phyloP scores from a whole-genome alignment of 2,113 vertebrate species.

The Drymodes brunneopygia region DNA sequence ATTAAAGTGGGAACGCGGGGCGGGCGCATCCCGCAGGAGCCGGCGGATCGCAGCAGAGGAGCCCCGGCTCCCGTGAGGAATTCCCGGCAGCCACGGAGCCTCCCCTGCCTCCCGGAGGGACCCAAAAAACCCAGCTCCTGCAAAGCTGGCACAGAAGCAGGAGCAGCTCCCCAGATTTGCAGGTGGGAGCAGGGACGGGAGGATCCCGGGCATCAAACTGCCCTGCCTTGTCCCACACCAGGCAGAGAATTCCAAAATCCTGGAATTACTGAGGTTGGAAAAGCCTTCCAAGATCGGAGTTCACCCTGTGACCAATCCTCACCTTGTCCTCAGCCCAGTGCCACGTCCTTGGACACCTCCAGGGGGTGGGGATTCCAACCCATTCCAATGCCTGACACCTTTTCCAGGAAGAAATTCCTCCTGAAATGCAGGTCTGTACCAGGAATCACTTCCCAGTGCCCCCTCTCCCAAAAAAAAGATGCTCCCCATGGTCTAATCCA shows the following conservation, averaged over 20 bases:
- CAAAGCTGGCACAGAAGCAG: background rate
- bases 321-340: background rate
- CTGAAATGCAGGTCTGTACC: accelerated
- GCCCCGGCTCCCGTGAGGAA: background rate
- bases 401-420: background rate
- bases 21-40: background rate
- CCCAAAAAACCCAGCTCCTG: background rate
- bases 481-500: background rate
- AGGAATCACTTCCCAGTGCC: background rate
- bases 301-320: accelerated
- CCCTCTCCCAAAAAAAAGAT: no score
- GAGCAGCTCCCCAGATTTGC: background rate
- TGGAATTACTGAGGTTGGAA: accelerated
- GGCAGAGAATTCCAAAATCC: background rate
- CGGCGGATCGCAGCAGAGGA: background rate
- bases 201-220: background rate
- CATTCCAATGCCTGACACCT: background rate
- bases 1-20: background rate
- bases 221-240: accelerated
- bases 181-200: accelerated
- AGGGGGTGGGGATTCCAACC: background rate
- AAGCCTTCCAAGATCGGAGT: background rate
- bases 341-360: background rate
- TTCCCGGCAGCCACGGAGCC: background rate
- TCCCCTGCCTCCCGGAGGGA: background rate